These are phyloP conservation scores for Cassiopea andromeda DNA, from an alignment of 30 jellyfish, hydroid and myxozoan genomes.

Conservation along the genomic window DNA sequence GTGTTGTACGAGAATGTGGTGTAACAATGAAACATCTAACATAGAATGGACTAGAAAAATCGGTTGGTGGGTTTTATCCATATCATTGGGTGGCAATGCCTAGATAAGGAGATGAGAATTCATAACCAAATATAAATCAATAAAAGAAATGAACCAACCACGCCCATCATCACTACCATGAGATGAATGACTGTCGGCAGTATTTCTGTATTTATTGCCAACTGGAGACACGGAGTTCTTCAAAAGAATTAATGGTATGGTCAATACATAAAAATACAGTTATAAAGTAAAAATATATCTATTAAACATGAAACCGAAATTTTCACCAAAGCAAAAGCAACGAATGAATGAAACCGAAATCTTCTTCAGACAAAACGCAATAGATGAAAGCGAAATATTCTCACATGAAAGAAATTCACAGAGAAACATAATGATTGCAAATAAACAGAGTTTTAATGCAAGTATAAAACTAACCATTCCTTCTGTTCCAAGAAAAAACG, in stretches of 20 bases:
- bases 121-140: neutral
- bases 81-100: too few relatives aligned
- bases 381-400: too few relatives aligned
- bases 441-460: neutral
- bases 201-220: slow-evolving; percentile 81
- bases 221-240: slow-evolving; percentile 85
- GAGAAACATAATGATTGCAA: neutral
- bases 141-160: slow-evolving; percentile 40
- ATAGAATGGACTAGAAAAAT: too few relatives aligned
- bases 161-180: slow-evolving; percentile 99
- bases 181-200: slow-evolving; percentile 98
- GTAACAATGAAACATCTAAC: too few relatives aligned
- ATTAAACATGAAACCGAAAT: too few relatives aligned
- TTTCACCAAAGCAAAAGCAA: too few relatives aligned
- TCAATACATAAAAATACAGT: too few relatives aligned
- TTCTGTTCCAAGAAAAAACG: slow-evolving; percentile 55
- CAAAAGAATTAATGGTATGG: too few relatives aligned
- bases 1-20: too few relatives aligned
- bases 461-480: slow-evolving; percentile 59
- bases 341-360: too few relatives aligned
- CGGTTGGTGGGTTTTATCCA: too few relatives aligned
- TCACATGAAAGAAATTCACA: slow-evolving; percentile 17
- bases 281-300: neutral
- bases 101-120: neutral
- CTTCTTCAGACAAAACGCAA: too few relatives aligned